A percentile compares a stretch with the other conserved stretches of the same genome.
Evolutionary conservation across 2,797 vertebrate genomes (phyloP).

Genomic region (Fratercula arctica): DNA sequence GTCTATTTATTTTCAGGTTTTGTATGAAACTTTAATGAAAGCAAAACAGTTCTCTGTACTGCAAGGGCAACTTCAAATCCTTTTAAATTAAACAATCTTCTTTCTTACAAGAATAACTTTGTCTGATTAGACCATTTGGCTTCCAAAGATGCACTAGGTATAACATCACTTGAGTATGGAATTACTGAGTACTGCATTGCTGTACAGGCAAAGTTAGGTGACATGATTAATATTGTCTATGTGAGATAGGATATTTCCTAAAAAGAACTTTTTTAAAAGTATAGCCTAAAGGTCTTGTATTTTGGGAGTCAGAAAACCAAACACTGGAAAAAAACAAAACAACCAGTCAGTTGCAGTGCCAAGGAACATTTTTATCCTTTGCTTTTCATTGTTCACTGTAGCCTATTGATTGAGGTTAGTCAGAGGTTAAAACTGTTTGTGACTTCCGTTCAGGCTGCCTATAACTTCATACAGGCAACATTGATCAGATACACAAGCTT

Average conservation of each 20-base stretch:
- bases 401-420: accelerated
- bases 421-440: neutral
- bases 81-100: neutral
- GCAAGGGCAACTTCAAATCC: neutral
- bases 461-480: neutral
- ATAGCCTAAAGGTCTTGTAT: neutral
- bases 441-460: neutral
- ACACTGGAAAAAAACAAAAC: neutral
- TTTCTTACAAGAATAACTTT: neutral
- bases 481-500: neutral
- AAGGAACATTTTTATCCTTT: neutral
- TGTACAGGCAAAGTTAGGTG: neutral
- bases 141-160: neutral
- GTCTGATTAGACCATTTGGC: neutral
- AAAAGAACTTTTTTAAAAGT: neutral
- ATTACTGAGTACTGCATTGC: neutral
- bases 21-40: neutral
- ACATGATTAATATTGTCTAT: neutral
- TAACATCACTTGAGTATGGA: neutral
- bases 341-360: neutral
- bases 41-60: neutral
- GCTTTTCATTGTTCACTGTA: neutral
- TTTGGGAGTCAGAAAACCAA: neutral
- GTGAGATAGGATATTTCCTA: neutral
- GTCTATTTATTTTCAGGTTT: neutral